Conservation (phyloP, 2,113 vertebrate species). For the Polyodon spathula region DNA sequence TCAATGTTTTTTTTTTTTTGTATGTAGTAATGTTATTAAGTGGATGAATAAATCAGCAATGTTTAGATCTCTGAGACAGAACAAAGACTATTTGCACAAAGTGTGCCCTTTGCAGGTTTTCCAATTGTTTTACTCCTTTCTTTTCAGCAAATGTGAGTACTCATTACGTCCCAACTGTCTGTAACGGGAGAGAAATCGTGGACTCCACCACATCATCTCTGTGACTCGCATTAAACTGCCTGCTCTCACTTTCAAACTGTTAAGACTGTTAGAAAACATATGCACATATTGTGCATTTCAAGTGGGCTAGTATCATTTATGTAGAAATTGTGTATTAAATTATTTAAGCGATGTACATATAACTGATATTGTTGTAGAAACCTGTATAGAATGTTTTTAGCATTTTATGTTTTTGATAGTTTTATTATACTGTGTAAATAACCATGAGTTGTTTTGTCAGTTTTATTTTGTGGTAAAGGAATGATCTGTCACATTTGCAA, state of each 20-base stretch:
- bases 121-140: constrained; percentile 4
- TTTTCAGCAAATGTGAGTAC: constrained; percentile 80
- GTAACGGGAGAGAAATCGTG: constrained; percentile 94
- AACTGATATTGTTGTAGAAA: constrained; percentile 74
- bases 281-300: constrained; percentile 56
- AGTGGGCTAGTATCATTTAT: constrained; percentile 67
- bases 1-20: too few species aligned
- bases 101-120: background rate
- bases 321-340: constrained; percentile 91
- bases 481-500: constrained; percentile 68
- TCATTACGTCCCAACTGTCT: constrained; percentile 79
- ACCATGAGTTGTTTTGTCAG: constrained; percentile 62
- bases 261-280: constrained; percentile 75
- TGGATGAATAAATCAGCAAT: too few species aligned
- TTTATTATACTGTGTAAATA: constrained; percentile 77
- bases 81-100: too few species aligned
- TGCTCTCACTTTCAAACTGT: constrained; percentile 51
- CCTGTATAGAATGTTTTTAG: constrained; percentile 85
- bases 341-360: constrained; percentile 98
- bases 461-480: constrained; percentile 41
- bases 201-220: constrained; percentile 97
- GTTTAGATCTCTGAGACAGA: too few species aligned
- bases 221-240: constrained; percentile 51
- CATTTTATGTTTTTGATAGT: constrained; percentile 72
- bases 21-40: too few species aligned